phyloP scores from a whole-genome alignment of 1,140 invertebrate species.

The Lepidurus apus region DNA sequence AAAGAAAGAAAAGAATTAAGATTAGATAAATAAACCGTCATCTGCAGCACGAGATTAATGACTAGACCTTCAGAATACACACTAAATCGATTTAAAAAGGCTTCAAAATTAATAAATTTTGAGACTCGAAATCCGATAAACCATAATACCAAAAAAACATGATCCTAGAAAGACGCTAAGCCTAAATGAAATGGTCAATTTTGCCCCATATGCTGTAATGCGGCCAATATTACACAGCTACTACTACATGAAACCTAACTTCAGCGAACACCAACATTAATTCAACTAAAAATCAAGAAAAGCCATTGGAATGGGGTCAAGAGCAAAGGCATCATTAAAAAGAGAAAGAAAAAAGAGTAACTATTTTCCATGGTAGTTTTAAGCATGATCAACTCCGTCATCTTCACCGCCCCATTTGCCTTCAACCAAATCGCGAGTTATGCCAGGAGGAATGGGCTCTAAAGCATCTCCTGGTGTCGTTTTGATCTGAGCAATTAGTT shows the following conservation, averaged over 20 bases:
- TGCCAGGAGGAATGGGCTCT: not conserved
- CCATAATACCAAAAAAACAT: too few species aligned
- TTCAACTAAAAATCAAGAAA: not conserved
- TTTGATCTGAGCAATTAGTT: slow-evolving; percentile 17
- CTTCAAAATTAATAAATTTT: too few species aligned
- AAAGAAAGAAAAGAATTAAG: too few species aligned
- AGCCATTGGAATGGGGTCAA: not conserved
- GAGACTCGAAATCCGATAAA: too few species aligned
- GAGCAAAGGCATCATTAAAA: not conserved
- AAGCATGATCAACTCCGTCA: slow-evolving; percentile 24
- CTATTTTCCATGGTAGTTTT: not conserved
- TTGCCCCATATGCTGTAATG: not conserved
- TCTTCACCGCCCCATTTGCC: slow-evolving; percentile 29
- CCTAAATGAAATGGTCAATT: not conserved
- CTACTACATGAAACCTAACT: not conserved
- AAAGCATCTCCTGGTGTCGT: slow-evolving; percentile 1
- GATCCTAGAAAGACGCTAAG: too few species aligned
- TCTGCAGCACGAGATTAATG: too few species aligned
- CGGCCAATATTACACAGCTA: not conserved
- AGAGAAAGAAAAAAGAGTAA: not conserved
- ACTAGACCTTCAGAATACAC: too few species aligned
- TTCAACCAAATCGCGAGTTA: not conserved
- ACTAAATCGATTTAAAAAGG: too few species aligned
- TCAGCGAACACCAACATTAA: not conserved
- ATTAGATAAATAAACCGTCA: too few species aligned